Base-by-base conservation (phyloP, 92 coral and sea anemone species). In the Chrysogorgia sp. region DNA sequence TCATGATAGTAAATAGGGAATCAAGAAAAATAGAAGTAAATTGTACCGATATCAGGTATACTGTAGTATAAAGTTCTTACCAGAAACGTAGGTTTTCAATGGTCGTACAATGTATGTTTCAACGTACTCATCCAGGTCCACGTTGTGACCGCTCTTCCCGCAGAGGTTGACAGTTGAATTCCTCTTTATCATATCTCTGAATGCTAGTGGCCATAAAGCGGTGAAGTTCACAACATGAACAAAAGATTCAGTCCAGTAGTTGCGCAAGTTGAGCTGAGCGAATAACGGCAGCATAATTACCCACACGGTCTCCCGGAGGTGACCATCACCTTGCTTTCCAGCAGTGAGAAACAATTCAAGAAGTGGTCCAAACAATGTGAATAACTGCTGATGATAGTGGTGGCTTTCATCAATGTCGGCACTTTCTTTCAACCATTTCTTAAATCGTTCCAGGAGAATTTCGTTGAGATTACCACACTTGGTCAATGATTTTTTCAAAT, bases 101-200 rank as follows among this genome's bases (percentile, higher is more conserved):
- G 81, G 81, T 13, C 49, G 81, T 55, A 75, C 81, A 61, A 75
- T 75, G 24, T 75, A 58, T 6, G 81, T 40, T 21, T 75, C 69
- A 0, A 75, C 81, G 58, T 57, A 75, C 12, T 58, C 58, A 35
- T 75, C 70, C 52, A 75, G 17, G 21, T 61, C 59, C 34, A 75
- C 58, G 40, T 50, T 68, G 12, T 41, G 19, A 12, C 81, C 81
- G 7, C 13, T 19, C 35, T 34, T 28, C 19, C 70, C 70, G 13
- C 19, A 34, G 22, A 75, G 21, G 34, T 75, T 75, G 35, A 75
- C 62, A 15, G 68, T 32, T 30, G 64, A 75, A 17, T 75, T 75
- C 37, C 58, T 61, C 48, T 58, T 37, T 34, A 75, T 53, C 28
- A 75, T 47, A 14, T 75, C 33, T 23, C 70, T 32, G 57, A 63